These are phyloP conservation scores for Probosciger aterrimus DNA, from an alignment of 2,113 vertebrate species.

Conservation along the genomic window DNA sequence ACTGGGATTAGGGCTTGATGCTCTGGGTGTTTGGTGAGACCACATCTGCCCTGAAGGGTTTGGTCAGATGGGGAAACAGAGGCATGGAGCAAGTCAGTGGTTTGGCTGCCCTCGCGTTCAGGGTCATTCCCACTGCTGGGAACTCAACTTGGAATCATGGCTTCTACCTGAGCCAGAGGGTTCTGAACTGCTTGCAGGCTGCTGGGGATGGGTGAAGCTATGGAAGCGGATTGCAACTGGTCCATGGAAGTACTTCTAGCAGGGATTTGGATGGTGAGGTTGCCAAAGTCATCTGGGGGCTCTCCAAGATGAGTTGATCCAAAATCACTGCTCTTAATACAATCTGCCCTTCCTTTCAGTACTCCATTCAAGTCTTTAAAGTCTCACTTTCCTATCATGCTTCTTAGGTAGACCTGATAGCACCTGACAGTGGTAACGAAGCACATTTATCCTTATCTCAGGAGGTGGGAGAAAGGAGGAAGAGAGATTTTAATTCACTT, in stretches of 20 bases:
- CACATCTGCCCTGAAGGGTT: not conserved
- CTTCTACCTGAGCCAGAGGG: not conserved
- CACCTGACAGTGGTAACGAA: not conserved
- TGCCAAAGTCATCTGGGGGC: not conserved
- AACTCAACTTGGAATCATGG: not conserved
- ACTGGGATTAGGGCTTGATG: not conserved
- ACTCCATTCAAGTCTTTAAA: not conserved
- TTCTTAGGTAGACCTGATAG: not conserved
- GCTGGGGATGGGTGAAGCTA: not conserved
- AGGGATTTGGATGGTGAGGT: not conserved
- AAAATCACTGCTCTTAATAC: not conserved
- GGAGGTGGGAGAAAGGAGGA: not conserved
- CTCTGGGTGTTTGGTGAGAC: not conserved
- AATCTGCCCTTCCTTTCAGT: not conserved
- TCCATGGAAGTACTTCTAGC: not conserved
- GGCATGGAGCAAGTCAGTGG: not conserved
- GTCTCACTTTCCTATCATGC: not conserved
- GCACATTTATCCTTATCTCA: not conserved
- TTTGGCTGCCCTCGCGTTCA: not conserved
- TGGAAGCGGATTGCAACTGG: not conserved
- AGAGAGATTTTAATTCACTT: not conserved
- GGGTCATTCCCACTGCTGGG: not conserved
- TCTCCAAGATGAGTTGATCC: not conserved
- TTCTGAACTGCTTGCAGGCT: accelerated
- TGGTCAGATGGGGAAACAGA: not conserved